phyloP scores from a whole-genome alignment of 2,888 invertebrate species.

The Agrotis ipsilon region DNA sequence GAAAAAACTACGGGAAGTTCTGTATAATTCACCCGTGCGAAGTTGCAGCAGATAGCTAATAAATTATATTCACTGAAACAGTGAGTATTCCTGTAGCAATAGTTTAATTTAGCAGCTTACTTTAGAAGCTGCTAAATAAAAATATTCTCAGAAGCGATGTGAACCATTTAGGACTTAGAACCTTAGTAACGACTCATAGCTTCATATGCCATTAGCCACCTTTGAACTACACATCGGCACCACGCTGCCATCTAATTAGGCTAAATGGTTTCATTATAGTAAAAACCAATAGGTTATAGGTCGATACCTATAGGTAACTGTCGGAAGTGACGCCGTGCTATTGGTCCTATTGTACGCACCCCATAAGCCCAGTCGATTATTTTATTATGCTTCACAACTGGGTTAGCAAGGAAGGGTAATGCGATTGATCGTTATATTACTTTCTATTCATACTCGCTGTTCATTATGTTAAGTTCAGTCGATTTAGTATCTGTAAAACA shows the following conservation, averaged over 20 bases:
- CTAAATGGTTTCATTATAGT: slow-evolving; percentile 57
- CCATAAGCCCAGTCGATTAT: slow-evolving; percentile 57
- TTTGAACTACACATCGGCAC: slow-evolving; percentile 4
- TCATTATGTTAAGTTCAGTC: slow-evolving; percentile 25
- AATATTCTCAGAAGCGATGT: too few species aligned
- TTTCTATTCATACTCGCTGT: slow-evolving; percentile 32
- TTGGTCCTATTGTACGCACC: slow-evolving; percentile 49
- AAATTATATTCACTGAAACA: too few species aligned
- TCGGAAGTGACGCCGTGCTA: slow-evolving; percentile 58
- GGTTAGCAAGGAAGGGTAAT: slow-evolving; percentile 47
- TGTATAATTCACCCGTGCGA: too few species aligned
- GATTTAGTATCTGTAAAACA: slow-evolving; percentile 10
- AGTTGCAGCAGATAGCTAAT: too few species aligned
- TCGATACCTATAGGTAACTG: slow-evolving; percentile 23
- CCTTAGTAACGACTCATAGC: neutral
- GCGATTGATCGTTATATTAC: slow-evolving; percentile 44
- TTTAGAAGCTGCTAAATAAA: too few species aligned
- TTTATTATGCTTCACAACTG: slow-evolving; percentile 57
- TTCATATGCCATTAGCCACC: slow-evolving; percentile 9
- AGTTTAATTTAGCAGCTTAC: neutral
- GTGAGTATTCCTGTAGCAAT: neutral
- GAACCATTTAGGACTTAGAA: neutral
- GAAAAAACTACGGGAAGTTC: too few species aligned
- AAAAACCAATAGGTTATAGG: slow-evolving; percentile 61
- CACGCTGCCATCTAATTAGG: slow-evolving; percentile 51